phyloP scores from a whole-genome alignment of 2,113 vertebrate genomes.

The Struthio camelus region DNA sequence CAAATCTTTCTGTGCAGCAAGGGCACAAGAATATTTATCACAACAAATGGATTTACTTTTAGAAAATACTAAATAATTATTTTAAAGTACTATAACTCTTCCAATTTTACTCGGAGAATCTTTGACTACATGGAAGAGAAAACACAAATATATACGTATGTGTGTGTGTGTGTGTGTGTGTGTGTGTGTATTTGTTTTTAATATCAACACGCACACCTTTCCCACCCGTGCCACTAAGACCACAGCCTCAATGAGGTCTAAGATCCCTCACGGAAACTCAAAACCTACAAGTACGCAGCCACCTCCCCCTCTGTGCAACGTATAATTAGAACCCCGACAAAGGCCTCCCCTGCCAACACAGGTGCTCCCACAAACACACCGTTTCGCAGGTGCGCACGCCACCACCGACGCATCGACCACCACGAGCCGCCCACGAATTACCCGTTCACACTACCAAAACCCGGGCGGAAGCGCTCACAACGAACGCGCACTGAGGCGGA shows the following conservation, averaged over 20 bases:
- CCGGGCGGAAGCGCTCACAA: no score
- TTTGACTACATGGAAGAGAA: no score
- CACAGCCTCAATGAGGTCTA: background rate
- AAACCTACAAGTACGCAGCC: background rate
- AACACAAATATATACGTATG: fast-evolving
- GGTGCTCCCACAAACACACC: fast-evolving
- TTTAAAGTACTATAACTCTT: background rate
- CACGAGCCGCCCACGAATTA: fast-evolving
- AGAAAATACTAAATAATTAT: background rate
- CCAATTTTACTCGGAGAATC: fast-evolving
- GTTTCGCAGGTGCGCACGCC: background rate
- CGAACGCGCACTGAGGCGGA: no score
- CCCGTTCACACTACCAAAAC: fast-evolving
- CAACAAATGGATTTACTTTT: no score
- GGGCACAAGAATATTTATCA: background rate
- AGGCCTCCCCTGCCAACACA: background rate
- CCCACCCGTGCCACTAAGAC: fast-evolving
- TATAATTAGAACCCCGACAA: background rate
- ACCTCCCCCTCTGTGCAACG: background rate
- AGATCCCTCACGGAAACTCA: fast-evolving
- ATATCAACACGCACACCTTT: no score
- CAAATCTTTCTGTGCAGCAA: no score
- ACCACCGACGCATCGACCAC: background rate
- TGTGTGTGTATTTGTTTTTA: background rate
- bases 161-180: no score